Evolutionary conservation across 2,888 invertebrate species (phyloP).

Genomic region (Parnassius mnemosyne): DNA sequence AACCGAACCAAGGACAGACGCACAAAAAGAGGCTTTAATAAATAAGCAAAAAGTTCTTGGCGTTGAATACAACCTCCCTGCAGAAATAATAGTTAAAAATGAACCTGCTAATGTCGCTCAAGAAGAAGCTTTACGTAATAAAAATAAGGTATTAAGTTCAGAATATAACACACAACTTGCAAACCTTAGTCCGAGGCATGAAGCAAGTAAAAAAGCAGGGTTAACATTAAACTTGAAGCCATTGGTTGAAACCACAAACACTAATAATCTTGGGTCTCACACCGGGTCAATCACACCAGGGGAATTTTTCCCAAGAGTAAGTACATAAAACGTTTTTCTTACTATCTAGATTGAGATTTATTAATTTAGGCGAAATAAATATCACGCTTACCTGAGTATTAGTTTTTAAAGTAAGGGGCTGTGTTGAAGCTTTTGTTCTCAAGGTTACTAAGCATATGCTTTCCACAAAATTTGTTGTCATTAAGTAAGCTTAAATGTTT

Average conservation of each 20-base stretch:
- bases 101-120: constrained; percentile 61
- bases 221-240: constrained; percentile 69
- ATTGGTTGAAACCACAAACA: constrained; percentile 43
- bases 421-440: no score
- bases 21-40: constrained; percentile 80
- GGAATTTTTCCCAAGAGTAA: constrained; percentile 65
- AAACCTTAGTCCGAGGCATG: constrained; percentile 37
- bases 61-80: constrained; percentile 79
- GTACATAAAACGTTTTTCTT: constrained; percentile 25
- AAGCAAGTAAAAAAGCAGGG: constrained; percentile 48
- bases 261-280: constrained; percentile 45
- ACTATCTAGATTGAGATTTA: no score
- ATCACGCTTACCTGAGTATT: no score
- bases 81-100: constrained; percentile 39
- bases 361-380: no score
- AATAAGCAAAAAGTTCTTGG: constrained; percentile 82
- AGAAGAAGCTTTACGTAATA: constrained; percentile 64
- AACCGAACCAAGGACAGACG: constrained; percentile 58
- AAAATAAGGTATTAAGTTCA: constrained; percentile 45
- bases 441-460: no score
- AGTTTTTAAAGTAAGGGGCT: no score
- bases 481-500: no score
- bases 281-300: constrained; percentile 62
- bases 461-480: no score
- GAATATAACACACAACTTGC: constrained; percentile 42